phyloP scores from a whole-genome alignment of 2,888 invertebrate genomes.

The Adineta ricciae region DNA sequence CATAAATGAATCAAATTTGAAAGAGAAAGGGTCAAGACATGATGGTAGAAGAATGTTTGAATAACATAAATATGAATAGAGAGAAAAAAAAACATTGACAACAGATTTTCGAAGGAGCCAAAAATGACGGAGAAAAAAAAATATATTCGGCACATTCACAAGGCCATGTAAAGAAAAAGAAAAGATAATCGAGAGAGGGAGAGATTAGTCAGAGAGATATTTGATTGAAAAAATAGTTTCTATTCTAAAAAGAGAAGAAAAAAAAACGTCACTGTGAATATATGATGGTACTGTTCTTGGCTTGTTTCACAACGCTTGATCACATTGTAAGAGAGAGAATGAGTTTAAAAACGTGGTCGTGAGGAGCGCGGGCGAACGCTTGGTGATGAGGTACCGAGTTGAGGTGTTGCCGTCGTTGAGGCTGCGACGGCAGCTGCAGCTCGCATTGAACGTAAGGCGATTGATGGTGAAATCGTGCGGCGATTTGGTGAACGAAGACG shows the following conservation, averaged over 20 bases:
- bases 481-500: constrained; percentile 31
- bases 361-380: background rate
- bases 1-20: background rate
- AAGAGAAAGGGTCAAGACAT: background rate
- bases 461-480: constrained; percentile 24
- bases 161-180: background rate
- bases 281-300: background rate
- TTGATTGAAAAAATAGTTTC: background rate
- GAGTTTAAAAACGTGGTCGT: background rate
- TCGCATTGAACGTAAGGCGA: background rate
- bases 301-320: background rate
- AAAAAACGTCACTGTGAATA: background rate
- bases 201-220: background rate
- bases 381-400: background rate
- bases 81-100: background rate
- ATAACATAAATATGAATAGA: background rate
- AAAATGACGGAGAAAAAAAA: background rate
- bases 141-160: background rate
- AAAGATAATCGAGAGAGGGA: background rate
- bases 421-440: background rate
- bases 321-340: background rate
- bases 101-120: background rate
- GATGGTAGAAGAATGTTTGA: background rate
- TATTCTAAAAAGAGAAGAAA: background rate
- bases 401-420: background rate